Evolutionary conservation across 1,140 invertebrate genomes (phyloP).

Genomic region (Tetramorium parvispinum): DNA sequence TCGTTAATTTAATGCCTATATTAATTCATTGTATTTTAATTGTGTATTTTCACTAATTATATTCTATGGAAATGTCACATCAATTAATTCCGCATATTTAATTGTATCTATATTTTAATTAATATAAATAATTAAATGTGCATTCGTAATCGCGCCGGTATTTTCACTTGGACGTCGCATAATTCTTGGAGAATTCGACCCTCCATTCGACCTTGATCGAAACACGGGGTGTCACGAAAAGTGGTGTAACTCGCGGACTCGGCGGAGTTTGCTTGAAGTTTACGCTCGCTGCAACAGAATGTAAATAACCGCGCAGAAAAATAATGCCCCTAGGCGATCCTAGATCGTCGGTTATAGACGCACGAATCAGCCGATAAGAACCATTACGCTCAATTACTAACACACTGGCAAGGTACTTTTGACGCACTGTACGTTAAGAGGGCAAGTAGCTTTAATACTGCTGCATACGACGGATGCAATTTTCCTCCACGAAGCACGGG

Average conservation of each 20-base stretch:
- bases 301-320: slow-evolving; percentile 42
- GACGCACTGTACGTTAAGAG: slow-evolving; percentile 54
- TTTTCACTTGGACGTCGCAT: background rate
- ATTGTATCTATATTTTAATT: slow-evolving; percentile 48
- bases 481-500: slow-evolving; percentile 51
- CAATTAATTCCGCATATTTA: slow-evolving; percentile 44
- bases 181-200: background rate
- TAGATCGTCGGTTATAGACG: slow-evolving; percentile 52
- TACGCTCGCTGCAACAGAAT: slow-evolving; percentile 24
- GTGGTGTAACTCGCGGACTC: slow-evolving; percentile 12
- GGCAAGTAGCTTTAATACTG: slow-evolving; percentile 56
- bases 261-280: slow-evolving; percentile 10
- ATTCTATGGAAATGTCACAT: slow-evolving; percentile 27
- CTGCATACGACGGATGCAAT: slow-evolving; percentile 29
- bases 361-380: slow-evolving; percentile 59
- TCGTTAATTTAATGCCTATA: slow-evolving; percentile 33
- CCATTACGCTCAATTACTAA: slow-evolving; percentile 61
- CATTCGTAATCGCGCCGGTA: slow-evolving; percentile 2
- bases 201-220: slow-evolving; percentile 28
- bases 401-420: slow-evolving; percentile 54
- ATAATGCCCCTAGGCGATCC: background rate
- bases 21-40: slow-evolving; percentile 54
- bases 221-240: background rate
- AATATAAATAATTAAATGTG: slow-evolving; percentile 43
- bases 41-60: slow-evolving; percentile 36